phyloP scores from a whole-genome alignment of 2,113 vertebrate species.

The Hydropotes inermis region DNA sequence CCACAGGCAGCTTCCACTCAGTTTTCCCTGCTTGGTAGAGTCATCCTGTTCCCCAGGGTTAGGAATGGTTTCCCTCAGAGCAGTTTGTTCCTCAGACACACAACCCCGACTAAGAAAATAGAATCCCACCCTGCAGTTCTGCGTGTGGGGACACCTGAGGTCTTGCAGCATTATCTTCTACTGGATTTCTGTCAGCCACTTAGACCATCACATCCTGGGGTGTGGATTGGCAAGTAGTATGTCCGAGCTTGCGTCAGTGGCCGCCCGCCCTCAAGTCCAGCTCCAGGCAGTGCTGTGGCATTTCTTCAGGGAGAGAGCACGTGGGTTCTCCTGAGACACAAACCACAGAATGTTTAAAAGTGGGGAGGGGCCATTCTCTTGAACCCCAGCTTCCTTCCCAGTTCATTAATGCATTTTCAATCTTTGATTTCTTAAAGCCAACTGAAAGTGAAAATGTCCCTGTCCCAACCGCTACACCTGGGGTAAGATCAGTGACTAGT shows the following conservation, averaged over 20 bases:
- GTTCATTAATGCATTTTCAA: slow-evolving; percentile 66
- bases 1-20: neutral
- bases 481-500: slow-evolving; percentile 93
- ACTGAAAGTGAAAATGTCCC: slow-evolving; percentile 88
- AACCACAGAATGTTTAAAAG: slow-evolving; percentile 35
- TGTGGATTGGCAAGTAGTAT: neutral
- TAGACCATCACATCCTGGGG: neutral
- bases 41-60: rapidly evolving
- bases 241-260: neutral
- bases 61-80: neutral
- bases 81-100: neutral
- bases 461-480: slow-evolving; percentile 96
- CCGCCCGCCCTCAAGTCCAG: neutral
- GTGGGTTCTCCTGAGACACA: neutral
- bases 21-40: rapidly evolving
- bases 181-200: neutral
- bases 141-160: neutral
- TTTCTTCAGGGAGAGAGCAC: slow-evolving; percentile 24
- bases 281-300: neutral
- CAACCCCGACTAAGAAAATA: too few relatives aligned
- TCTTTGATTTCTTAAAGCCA: slow-evolving; percentile 92
- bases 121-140: neutral
- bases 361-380: slow-evolving; percentile 45
- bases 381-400: slow-evolving; percentile 59
- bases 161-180: neutral